Conservation (phyloP, 2,113 vertebrate genomes). For the Etheostoma spectabile region DNA sequence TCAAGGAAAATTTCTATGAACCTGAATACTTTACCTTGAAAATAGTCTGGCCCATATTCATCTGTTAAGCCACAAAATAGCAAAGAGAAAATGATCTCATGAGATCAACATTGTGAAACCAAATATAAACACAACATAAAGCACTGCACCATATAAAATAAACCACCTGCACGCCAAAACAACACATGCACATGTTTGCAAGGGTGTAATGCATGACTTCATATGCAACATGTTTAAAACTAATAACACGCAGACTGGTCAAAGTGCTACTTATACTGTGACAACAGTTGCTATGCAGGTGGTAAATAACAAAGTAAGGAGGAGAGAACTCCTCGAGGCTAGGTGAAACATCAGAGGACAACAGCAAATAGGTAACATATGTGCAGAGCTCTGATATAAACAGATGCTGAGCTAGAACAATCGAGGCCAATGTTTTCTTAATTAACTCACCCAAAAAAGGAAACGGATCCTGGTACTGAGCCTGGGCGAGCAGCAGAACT, state of each 20-base stretch:
- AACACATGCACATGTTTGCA: slow-evolving; percentile 20
- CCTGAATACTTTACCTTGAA: slow-evolving; percentile 68
- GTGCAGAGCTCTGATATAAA: slow-evolving; percentile 53
- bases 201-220: slow-evolving; percentile 58
- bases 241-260: slow-evolving; percentile 43
- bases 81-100: slow-evolving; percentile 40
- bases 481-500: slow-evolving; percentile 78
- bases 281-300: slow-evolving; percentile 39
- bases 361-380: slow-evolving; percentile 62
- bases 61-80: slow-evolving; percentile 59
- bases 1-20: not conserved
- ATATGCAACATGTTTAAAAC: slow-evolving; percentile 61
- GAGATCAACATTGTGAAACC: slow-evolving; percentile 42
- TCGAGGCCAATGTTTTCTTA: slow-evolving; percentile 39
- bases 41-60: slow-evolving; percentile 71
- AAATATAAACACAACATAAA: slow-evolving; percentile 18
- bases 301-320: slow-evolving; percentile 53
- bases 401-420: slow-evolving; percentile 40
- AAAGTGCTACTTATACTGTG: slow-evolving; percentile 48
- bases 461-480: slow-evolving; percentile 62
- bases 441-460: slow-evolving; percentile 76
- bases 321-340: slow-evolving; percentile 49
- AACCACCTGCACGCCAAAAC: slow-evolving; percentile 45
- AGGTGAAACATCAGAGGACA: slow-evolving; percentile 67
- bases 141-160: slow-evolving; percentile 12